Evolutionary conservation across 2,888 invertebrate genomes (phyloP).

Genomic region (Acanthosepion esculentum): DNA sequence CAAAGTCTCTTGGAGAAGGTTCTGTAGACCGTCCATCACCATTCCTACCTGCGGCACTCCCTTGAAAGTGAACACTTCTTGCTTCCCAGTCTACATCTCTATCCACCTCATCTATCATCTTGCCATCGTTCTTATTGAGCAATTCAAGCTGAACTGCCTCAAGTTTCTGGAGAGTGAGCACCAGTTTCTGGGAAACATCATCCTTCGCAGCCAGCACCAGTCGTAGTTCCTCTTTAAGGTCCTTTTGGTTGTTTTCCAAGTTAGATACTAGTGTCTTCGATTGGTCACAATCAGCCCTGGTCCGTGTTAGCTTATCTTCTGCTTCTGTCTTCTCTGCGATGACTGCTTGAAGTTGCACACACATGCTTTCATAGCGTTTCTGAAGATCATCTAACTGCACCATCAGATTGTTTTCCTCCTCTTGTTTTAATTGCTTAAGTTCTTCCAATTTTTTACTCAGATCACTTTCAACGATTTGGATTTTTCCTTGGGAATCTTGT

Average conservation of each 20-base stretch:
- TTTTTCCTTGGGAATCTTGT: not conserved
- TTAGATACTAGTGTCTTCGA: not conserved
- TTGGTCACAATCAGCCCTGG: not conserved
- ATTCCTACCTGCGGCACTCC: not conserved
- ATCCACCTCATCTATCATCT: not conserved
- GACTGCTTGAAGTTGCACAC: not conserved
- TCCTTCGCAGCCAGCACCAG: not conserved
- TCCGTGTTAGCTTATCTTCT: not conserved
- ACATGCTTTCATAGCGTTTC: no score
- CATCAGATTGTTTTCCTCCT: not conserved
- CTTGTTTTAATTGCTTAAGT: not conserved
- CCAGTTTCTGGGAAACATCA: slow-evolving; percentile 40
- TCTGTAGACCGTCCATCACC: not conserved
- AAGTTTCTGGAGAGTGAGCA: slow-evolving; percentile 15
- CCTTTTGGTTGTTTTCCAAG: not conserved
- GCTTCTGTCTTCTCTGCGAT: not conserved
- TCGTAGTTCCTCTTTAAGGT: not conserved
- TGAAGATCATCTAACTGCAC: not conserved
- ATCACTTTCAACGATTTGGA: not conserved
- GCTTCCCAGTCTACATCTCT: not conserved
- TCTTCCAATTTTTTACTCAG: not conserved
- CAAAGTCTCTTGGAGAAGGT: not conserved
- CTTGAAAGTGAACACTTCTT: not conserved
- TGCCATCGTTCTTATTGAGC: not conserved
- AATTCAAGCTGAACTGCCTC: not conserved